Evolutionary conservation across 1,140 invertebrate species (phyloP), one percentile per base, ranked within the genome.

Genomic region (Lutraria rhynchaena): DNA sequence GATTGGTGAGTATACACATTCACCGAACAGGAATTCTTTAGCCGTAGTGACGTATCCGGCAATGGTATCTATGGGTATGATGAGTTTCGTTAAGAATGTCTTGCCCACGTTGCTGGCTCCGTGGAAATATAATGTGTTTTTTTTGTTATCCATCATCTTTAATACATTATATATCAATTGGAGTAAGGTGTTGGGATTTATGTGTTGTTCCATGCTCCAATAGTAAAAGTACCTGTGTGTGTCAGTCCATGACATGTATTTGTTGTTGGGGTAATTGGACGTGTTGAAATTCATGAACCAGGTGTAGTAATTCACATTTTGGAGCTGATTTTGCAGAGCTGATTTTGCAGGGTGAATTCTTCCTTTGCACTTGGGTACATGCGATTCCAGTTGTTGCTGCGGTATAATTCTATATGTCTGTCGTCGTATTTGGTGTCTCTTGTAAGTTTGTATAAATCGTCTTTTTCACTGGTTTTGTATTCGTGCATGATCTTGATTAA

Each of bases 1-100:
- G 3, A 71, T n/a, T 4, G 44, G 46, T 49, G 51, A 53, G 3
- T 49, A 22, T 5, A 53, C 13, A 29, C 41, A 71, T 13, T 9
- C 67, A 11, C 53, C 17, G 27, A 71, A 71, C 3, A 49, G 22
- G 67, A 71, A 71, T 31, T 71, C 67, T 55, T 71, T 71, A 33
- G 11, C 17, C n/a, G 24, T 71, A 29, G 53, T 71, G 22, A 53
- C 27, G 17, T 3, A 9, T 31, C 49, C 67, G 2, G 27, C 51
- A 22, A 29, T 33, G 15, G 19, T 24, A 13, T 11, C n/a, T 7
- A 24, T 15, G 7, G 49, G 67, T 3, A 51, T 5, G 4, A 71
- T 29, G 27, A 3, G 24, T 3, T 15, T 37, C 31, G 27, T 53
- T 24, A 15, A 53, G 49, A 17, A 71, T 29, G 41, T 71, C 22